A percentile compares a stretch with the other conserved stretches of the same genome.
phyloP scores from a whole-genome alignment of 2,797 vertebrate species.

The Anolis apletophallus region DNA sequence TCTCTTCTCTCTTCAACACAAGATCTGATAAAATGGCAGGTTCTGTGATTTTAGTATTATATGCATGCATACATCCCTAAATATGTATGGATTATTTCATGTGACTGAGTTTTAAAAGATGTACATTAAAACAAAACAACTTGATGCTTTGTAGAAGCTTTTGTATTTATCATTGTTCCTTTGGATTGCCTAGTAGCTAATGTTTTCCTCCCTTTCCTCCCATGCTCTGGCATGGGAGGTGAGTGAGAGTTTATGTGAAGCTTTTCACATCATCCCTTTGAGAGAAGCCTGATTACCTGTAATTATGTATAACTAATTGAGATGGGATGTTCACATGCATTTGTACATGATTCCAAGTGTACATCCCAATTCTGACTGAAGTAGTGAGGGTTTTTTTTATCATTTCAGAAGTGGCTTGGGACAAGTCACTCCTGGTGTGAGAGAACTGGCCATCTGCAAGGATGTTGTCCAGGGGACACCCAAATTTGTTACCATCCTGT shows the following conservation, averaged over 20 bases:
- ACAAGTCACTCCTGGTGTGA: no score
- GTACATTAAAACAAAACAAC: conserved; percentile 42
- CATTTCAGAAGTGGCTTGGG: no score
- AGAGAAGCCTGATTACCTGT: no score
- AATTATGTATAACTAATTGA: background rate
- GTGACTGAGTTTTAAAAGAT: conserved; percentile 17
- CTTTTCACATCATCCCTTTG: no score
- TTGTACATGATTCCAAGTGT: no score
- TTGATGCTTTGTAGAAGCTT: conserved; percentile 41
- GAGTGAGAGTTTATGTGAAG: background rate
- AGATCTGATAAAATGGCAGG: conserved; percentile 67
- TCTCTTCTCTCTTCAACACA: conserved; percentile 77
- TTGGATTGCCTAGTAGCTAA: background rate
- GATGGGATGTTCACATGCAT: background rate
- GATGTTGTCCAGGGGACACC: no score
- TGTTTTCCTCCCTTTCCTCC: background rate
- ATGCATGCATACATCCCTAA: conserved; percentile 43
- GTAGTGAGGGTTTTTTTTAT: background rate
- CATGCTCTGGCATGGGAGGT: background rate
- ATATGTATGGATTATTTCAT: conserved; percentile 57
- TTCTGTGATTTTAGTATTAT: conserved; percentile 71
- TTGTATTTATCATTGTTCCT: conserved; percentile 31
- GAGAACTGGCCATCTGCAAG: no score
- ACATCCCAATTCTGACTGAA: background rate
- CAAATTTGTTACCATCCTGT: no score